Evolutionary conservation across 1,140 invertebrate genomes (phyloP).

Genomic region (Monomorium pharaonis): DNA sequence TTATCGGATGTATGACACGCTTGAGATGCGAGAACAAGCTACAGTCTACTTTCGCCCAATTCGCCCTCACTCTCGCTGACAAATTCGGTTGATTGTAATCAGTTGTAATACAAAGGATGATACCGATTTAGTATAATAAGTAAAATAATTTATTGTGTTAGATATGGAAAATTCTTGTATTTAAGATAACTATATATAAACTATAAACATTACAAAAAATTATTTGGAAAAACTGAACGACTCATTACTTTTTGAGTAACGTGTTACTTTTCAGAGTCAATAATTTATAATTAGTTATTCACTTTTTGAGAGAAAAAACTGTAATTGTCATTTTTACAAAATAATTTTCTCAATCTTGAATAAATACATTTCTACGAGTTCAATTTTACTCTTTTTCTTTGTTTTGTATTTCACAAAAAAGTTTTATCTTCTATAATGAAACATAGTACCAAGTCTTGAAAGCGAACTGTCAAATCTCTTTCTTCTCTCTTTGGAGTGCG

Average conservation of each 20-base stretch:
- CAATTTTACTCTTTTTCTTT: neutral
- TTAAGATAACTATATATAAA: too few relatives aligned
- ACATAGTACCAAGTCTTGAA: neutral
- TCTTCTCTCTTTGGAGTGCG: neutral
- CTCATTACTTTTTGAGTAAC: too few relatives aligned
- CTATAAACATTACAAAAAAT: too few relatives aligned
- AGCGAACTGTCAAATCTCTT: neutral
- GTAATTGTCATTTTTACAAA: too few relatives aligned
- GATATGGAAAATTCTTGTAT: too few relatives aligned
- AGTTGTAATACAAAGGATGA: neutral
- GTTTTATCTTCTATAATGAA: neutral
- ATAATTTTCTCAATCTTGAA: too few relatives aligned
- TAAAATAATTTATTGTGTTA: too few relatives aligned
- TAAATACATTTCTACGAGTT: neutral
- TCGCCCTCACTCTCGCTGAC: constrained; percentile 2
- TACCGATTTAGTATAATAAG: too few relatives aligned
- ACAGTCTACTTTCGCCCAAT: constrained; percentile 14
- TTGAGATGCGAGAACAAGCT: constrained; percentile 45
- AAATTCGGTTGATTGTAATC: constrained; percentile 11
- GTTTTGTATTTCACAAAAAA: neutral
- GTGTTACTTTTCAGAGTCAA: too few relatives aligned
- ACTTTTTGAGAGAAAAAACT: too few relatives aligned
- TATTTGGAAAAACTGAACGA: too few relatives aligned
- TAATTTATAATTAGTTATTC: too few relatives aligned
- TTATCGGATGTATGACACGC: constrained; percentile 10